Evolutionary conservation across 1,140 invertebrate species (phyloP).

Genomic region (Caenorhabditis briggsae): DNA sequence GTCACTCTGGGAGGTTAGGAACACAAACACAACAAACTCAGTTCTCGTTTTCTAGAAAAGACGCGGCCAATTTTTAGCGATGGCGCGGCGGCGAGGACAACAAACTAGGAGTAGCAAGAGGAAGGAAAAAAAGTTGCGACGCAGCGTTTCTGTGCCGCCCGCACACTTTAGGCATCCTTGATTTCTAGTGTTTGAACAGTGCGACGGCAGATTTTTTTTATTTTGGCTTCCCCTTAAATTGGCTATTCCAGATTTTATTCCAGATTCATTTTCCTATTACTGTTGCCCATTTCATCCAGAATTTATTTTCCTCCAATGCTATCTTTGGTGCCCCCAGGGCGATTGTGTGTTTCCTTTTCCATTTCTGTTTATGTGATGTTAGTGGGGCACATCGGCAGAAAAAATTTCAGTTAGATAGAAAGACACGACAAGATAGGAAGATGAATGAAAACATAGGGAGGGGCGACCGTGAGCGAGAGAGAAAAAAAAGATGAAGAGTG

Average conservation of each 20-base stretch:
- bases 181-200: conserved; percentile 54
- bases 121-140: neutral
- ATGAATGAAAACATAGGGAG: neutral
- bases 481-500: too few species aligned
- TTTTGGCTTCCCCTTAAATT: conserved; percentile 8
- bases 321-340: conserved; percentile 1
- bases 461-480: neutral
- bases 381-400: neutral
- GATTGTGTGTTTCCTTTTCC: neutral
- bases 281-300: too few species aligned
- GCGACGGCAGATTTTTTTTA: conserved; percentile 12
- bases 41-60: conserved; percentile 14
- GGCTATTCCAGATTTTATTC: neutral
- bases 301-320: neutral
- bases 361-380: conserved; percentile 44
- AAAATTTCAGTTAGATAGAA: conserved; percentile 52
- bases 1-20: conserved; percentile 44
- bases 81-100: conserved; percentile 30
- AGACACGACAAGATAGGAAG: conserved; percentile 42
- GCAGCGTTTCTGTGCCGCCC: conserved; percentile 6
- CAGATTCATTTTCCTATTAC: neutral
- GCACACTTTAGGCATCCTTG: conserved; percentile 45
- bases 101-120: neutral
- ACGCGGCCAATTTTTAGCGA: conserved; percentile 16
- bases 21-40: conserved; percentile 39